phyloP scores from a whole-genome alignment of 2,888 invertebrate genomes.

The Cosmia trapezina region DNA sequence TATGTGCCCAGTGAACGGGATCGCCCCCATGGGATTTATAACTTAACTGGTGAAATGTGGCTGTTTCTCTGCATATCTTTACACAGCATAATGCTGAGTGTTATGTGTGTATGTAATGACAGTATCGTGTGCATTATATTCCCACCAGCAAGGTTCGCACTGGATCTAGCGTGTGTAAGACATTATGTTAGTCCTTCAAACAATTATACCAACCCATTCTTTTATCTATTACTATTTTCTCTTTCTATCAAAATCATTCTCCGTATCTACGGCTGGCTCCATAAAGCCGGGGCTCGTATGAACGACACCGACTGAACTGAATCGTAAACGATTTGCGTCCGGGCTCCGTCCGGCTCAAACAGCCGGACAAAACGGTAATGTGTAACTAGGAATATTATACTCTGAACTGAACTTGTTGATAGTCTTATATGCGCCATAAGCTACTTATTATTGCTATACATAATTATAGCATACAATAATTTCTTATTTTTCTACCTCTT shows the following conservation, averaged over 20 bases:
- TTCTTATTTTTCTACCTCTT: too few relatives aligned
- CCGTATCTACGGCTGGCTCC: not conserved
- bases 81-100: too few relatives aligned
- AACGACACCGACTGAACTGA: constrained; percentile 12
- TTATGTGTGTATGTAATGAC: too few relatives aligned
- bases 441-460: too few relatives aligned
- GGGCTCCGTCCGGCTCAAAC: constrained; percentile 12
- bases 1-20: too few relatives aligned
- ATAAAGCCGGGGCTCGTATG: not conserved
- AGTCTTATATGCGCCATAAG: not conserved
- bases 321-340: constrained; percentile 44
- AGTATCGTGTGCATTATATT: too few relatives aligned
- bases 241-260: not conserved
- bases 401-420: constrained; percentile 20
- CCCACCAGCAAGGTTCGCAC: too few relatives aligned
- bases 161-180: too few relatives aligned
- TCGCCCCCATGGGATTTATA: too few relatives aligned
- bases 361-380: constrained; percentile 25
- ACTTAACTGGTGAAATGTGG: too few relatives aligned
- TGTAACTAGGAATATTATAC: constrained; percentile 23
- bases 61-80: too few relatives aligned
- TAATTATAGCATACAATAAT: too few relatives aligned
- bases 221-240: constrained; percentile 1
- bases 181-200: not conserved
- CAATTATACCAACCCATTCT: not conserved